Conservation (phyloP, 2,113 vertebrate species). For the Deroptyus accipitrinus region DNA sequence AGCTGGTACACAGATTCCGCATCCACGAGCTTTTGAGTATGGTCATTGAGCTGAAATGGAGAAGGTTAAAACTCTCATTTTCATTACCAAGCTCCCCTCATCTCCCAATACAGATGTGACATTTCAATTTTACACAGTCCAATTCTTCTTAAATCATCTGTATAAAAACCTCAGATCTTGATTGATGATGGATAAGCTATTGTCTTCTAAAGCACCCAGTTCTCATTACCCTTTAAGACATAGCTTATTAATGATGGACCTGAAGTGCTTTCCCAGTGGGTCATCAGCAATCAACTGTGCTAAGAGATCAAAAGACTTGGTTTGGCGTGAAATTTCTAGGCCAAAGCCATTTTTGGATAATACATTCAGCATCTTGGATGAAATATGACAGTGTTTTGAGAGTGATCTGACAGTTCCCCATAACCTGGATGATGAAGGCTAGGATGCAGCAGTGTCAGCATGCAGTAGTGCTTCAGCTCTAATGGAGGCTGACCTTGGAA, state of each 20-base stretch:
- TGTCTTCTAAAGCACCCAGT: constrained; percentile 72
- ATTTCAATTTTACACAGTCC: constrained; percentile 81
- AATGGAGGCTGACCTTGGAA: background rate
- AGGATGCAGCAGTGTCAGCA: background rate
- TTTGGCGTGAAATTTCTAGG: constrained; percentile 55
- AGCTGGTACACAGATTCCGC: constrained; percentile 48
- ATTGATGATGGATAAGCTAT: constrained; percentile 79
- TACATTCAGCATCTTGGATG: constrained; percentile 27
- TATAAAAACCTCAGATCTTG: constrained; percentile 78
- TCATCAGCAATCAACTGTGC: constrained; percentile 63
- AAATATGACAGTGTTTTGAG: background rate
- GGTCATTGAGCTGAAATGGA: constrained; percentile 75
- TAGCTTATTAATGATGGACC: constrained; percentile 75
- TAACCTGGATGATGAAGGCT: background rate
- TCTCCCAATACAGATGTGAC: constrained; percentile 80
- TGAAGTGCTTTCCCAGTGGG: constrained; percentile 70
- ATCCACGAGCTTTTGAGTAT: constrained; percentile 71
- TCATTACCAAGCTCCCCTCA: constrained; percentile 71
- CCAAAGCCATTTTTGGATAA: constrained; percentile 41
- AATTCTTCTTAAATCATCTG: constrained; percentile 80
- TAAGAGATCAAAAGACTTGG: constrained; percentile 58
- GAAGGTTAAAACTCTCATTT: constrained; percentile 80
- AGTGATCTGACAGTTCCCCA: background rate
- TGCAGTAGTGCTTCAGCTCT: background rate
- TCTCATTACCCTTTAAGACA: constrained; percentile 76